Conservation (phyloP, 2,888 invertebrate genomes). For the Brachypterus glaber region DNA sequence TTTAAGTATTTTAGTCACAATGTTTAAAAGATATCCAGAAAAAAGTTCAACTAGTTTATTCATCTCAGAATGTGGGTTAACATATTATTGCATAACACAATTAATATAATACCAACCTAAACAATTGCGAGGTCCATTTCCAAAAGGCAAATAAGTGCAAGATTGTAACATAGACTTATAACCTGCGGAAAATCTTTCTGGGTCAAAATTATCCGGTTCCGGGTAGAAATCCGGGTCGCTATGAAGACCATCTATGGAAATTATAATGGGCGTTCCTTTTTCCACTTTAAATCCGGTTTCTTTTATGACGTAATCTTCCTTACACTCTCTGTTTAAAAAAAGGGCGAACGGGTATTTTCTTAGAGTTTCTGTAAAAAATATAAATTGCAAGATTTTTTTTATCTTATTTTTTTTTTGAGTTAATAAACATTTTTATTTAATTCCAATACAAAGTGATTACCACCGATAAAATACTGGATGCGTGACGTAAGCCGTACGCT, state of each 20-base stretch:
- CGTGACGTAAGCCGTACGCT: no score
- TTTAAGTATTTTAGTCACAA: no score
- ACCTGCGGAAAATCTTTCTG: slow-evolving; percentile 38
- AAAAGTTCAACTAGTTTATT: no score
- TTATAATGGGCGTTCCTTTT: slow-evolving; percentile 35
- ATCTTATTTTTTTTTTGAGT: no score
- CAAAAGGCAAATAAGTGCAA: slow-evolving; percentile 33
- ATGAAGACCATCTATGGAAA: slow-evolving; percentile 35
- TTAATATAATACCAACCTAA: slow-evolving; percentile 27
- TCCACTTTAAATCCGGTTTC: slow-evolving; percentile 36
- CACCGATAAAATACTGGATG: no score
- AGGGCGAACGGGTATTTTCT: slow-evolving; percentile 38
- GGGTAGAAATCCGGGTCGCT: slow-evolving; percentile 37
- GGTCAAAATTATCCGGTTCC: slow-evolving; percentile 40
- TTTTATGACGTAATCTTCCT: slow-evolving; percentile 33
- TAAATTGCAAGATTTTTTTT: no score
- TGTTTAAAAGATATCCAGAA: no score
- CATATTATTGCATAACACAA: not conserved
- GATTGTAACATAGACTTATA: slow-evolving; percentile 23
- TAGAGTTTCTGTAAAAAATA: no score
- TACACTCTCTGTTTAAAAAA: slow-evolving; percentile 29
- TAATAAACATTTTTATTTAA: no score
- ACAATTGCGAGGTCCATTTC: slow-evolving; percentile 35
- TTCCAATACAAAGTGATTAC: no score
- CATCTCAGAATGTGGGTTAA: no score